A percentile compares a stretch with the other conserved stretches of the same genome.
These are phyloP conservation scores for Schizaphis graminum DNA, from an alignment of 2,888 invertebrate species.

Conservation along the genomic window DNA sequence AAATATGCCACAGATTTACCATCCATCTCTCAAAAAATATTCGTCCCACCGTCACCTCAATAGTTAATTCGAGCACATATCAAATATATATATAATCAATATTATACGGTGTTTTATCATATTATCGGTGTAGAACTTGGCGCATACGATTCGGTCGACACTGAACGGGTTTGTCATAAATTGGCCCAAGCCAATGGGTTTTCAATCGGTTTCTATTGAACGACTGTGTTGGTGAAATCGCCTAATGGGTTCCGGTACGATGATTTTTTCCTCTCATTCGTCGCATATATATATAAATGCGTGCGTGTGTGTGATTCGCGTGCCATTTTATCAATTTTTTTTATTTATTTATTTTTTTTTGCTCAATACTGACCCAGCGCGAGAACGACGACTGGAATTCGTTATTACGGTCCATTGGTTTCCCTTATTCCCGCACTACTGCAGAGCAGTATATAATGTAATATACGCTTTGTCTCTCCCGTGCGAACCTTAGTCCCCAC, in stretches of 20 bases:
- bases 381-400: conserved; percentile 40
- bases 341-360: conserved; percentile 17
- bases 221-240: conserved; percentile 1
- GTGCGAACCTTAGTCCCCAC: not conserved
- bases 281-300: not conserved
- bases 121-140: not conserved
- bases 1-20: not conserved
- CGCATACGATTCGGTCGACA: not conserved
- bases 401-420: conserved; percentile 58
- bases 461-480: not conserved
- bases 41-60: too few species aligned
- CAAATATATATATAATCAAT: not conserved
- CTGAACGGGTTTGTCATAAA: conserved; percentile 23
- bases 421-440: not conserved
- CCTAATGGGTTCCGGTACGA: conserved; percentile 43
- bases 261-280: conserved; percentile 29
- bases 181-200: not conserved
- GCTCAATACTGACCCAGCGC: conserved; percentile 43
- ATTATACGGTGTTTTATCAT: not conserved
- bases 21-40: not conserved
- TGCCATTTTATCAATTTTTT: conserved; percentile 52
- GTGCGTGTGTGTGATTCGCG: not conserved
- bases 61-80: not conserved
- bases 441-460: not conserved
- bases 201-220: conserved; percentile 46